Base-by-base conservation (phyloP, 2,113 vertebrate genomes). In the Chionodraco myersi region DNA sequence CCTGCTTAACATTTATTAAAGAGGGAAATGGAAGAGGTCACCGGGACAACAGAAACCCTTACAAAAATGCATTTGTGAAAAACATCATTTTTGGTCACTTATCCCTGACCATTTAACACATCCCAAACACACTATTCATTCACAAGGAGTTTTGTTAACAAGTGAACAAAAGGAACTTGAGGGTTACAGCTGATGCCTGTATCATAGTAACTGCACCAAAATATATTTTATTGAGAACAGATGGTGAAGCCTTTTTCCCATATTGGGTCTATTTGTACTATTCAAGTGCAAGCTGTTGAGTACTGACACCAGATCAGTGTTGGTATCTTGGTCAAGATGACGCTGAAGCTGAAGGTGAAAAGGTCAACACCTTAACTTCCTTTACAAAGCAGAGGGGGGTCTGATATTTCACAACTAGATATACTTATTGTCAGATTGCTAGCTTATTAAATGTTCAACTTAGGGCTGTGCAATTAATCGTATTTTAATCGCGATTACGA, bases 391-490 rank as follows among this genome's bases (percentile, higher is more conserved):
- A 63, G 49, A 53, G 49, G 67, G 72, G 60, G 62, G 45, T 72
- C 62, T 54, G 53, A 57, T 48, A 36, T 80, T 64, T 73, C 59
- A 77, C 73, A 78, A 70, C n/a, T 72, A 68, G 49, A 80, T 77
- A 76, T 72, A 82, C 78, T 72, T 82, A 79, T 57, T 71, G 73
- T 80, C 58, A 88, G 77, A 91, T 89, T 86, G 62, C 51, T 60
- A 74, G 77, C 83, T 88, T 92, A 91, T 93, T 93, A 94, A 92
- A 87, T 88, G 92, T 92, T 91, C 83, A 82, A 89, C 87, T 90
- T 21, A 21, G 21, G 21, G 21, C 21, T 21, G 21, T 21, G 21
- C 21, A 21, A 21, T 21, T 21, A 21, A 21, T 21, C 21, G 21
- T 21, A 21, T 21, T 21, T 21, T 21, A 21, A 21, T 21, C 21